These are phyloP conservation scores for Peromyscus leucopus DNA, from an alignment of 2,113 vertebrate genomes.

Conservation along the genomic window DNA sequence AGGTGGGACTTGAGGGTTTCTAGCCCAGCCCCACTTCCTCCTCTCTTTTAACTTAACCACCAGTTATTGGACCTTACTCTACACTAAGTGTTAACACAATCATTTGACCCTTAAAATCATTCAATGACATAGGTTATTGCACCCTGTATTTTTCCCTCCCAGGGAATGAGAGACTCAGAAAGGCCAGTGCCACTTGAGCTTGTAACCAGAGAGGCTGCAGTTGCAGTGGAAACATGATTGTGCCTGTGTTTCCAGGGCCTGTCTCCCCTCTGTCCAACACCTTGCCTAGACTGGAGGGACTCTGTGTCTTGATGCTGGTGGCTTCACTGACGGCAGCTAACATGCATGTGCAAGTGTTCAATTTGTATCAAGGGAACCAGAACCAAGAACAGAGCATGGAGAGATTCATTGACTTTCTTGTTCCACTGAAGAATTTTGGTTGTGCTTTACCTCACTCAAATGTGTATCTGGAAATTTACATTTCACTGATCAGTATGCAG, in stretches of 20 bases:
- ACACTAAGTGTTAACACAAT: background rate
- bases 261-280: accelerated
- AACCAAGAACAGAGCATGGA: background rate
- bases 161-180: background rate
- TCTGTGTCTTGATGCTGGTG: background rate
- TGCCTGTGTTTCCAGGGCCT: background rate
- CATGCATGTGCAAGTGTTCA: background rate
- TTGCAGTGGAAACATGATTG: background rate
- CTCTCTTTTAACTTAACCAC: background rate
- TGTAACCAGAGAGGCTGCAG: background rate
- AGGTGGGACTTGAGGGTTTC: background rate
- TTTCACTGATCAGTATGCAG: conserved; percentile 27
- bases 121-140: background rate
- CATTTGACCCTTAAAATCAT: conserved; percentile 33
- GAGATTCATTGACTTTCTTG: background rate
- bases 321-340: background rate
- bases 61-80: conserved; percentile 4
- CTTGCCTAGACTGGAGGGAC: background rate
- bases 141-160: background rate
- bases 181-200: background rate
- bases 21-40: background rate
- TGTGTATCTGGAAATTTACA: background rate
- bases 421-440: background rate
- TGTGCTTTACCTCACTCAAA: background rate
- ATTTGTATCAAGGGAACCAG: background rate